These are phyloP conservation scores for Caracal caracal DNA, from an alignment of 2,113 vertebrate species.

Conservation along the genomic window DNA sequence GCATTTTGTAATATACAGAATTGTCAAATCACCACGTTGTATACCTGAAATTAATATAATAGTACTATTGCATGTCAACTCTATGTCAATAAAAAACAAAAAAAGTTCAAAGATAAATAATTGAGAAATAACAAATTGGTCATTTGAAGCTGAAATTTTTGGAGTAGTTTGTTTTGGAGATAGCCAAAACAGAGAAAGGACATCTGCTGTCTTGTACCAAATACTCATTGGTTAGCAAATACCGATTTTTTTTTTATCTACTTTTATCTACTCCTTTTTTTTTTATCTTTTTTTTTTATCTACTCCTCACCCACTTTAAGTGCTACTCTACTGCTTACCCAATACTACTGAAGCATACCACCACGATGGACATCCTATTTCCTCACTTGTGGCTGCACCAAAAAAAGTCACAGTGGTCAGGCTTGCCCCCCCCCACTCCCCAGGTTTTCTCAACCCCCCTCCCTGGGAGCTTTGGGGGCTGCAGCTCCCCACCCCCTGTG, in stretches of 20 bases:
- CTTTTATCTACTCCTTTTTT: too few relatives aligned
- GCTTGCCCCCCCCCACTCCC: neutral
- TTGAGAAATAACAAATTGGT: neutral
- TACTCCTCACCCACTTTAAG: neutral
- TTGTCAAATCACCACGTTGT: neutral
- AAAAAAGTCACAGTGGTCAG: neutral
- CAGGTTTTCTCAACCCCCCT: too few relatives aligned
- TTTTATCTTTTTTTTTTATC: neutral
- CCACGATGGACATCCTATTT: neutral
- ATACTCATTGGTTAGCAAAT: neutral
- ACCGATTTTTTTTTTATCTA: too few relatives aligned
- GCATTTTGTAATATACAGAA: neutral
- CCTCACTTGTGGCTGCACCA: neutral
- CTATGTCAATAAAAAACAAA: neutral
- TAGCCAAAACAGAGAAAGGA: neutral
- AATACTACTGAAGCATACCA: neutral
- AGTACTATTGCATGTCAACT: neutral
- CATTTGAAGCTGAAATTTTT: neutral
- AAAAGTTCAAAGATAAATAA: neutral
- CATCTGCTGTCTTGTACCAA: neutral
- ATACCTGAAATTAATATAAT: neutral
- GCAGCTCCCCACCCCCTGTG: neutral
- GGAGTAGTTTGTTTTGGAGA: neutral
- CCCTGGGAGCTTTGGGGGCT: too few relatives aligned
- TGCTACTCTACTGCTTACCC: neutral